Evolutionary conservation across 2,888 invertebrate species (phyloP), one percentile per base, ranked within the genome.

Genomic region (Punctoribates punctum): DNA sequence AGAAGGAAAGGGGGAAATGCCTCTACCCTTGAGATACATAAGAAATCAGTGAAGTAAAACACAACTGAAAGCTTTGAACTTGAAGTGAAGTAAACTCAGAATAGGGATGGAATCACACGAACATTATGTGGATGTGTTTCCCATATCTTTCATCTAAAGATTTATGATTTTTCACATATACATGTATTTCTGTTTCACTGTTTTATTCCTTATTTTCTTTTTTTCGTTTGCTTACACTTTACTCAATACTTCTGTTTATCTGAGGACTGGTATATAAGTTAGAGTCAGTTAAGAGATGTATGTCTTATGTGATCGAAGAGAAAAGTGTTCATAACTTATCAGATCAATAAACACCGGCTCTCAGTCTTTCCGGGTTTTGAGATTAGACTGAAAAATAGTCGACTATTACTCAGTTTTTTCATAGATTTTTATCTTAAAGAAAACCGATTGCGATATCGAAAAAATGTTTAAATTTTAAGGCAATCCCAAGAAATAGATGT

Each of bases 291-390:
- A 25, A 57, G n/a, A 57, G 23, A 57, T 25, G 25, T 57, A 57
- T 57, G 25, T 57, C 57, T 57, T 20, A 20, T 54, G 54, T 20
- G 6, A 23, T 13, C 57, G 23, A 54, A 11, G 23, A 25, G 23
- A 57, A 57, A 57, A n/a, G 6, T 57, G 57, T 57, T 57, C 25
- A 23, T 57, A 57, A 57, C 25, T 57, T 57, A 57, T 57, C 57
- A 57, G 57, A 57, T 57, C 57, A 57, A 57, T 57, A 57, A 57
- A 25, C 57, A 57, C 25, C 25, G 25, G 25, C 57, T 57, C 15
- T 25, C 5, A 2, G 1, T 57, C 13, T 48, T n/a, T 48, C 17
- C 11, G 62, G 13, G 34, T 25, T 34, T 27, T 65, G 34, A 65
- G 62, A 65, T 65, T 34, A 65, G 11, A 34, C 17, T 34, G 34